Evolutionary conservation across 2,797 vertebrate genomes (phyloP).

Genomic region (Poecilia wingei): DNA sequence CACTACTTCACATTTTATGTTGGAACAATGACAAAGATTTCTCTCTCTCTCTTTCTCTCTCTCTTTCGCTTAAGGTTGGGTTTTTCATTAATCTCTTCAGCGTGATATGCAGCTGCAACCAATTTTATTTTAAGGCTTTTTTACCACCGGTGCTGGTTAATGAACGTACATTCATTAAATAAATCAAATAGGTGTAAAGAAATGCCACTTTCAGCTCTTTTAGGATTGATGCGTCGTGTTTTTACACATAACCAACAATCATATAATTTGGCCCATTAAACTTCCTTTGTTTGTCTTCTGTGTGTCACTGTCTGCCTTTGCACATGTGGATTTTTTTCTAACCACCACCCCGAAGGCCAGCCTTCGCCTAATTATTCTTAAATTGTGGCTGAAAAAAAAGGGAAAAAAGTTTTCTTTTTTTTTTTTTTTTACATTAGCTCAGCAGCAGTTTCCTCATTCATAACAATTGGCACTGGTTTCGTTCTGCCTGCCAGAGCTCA

Average conservation of each 20-base stretch:
- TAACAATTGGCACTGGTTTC: constrained; percentile 75
- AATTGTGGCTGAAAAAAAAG: constrained; percentile 67
- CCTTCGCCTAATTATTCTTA: constrained; percentile 79
- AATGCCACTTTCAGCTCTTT: constrained; percentile 6
- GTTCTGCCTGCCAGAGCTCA: constrained; percentile 77
- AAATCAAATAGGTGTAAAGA: not conserved
- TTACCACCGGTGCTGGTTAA: not conserved
- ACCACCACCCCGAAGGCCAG: constrained; percentile 68
- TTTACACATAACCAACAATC: constrained; percentile 19
- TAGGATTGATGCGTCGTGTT: constrained; percentile 22
- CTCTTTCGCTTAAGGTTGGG: no score
- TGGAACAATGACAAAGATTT: not conserved
- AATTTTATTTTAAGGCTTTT: not conserved
- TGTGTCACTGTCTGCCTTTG: constrained; percentile 45
- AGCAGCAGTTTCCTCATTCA: constrained; percentile 78
- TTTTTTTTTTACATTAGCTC: constrained; percentile 65
- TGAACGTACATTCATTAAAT: constrained; percentile 6
- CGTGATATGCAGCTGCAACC: not conserved
- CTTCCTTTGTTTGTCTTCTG: constrained; percentile 13
- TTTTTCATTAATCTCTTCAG: not conserved
- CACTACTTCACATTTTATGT: not conserved
- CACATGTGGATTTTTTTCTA: constrained; percentile 60
- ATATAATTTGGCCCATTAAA: constrained; percentile 18
- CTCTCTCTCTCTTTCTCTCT: no score
- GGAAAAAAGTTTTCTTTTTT: constrained; percentile 18